Evolutionary conservation across 1,140 invertebrate species (phyloP), one percentile per base, ranked within the genome.

Genomic region (Tetraneura akinire): DNA sequence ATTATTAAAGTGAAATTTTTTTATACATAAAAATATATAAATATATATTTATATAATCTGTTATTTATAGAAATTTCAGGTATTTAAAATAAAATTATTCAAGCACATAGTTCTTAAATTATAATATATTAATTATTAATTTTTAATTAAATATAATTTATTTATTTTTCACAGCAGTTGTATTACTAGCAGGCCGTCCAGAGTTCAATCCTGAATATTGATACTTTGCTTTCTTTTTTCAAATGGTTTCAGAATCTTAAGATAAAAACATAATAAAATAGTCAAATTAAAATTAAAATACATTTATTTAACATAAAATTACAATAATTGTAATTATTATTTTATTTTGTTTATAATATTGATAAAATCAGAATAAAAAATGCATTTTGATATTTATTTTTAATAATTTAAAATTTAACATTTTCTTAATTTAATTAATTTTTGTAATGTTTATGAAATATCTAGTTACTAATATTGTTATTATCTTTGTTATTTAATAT

Each of bases 171-270:
- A 45, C 55, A 45, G 55, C 55, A 60, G 74, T 57, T 78, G 74
- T 60, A 78, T 60, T 78, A 60, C 37, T 78, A 23, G 53, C 55
- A 10, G 93, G 93, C 84, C 93, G 90, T 82, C 92, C 91, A 84
- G 92, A 91, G 83, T 92, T 93, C 87, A 93, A 90, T 81, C 91
- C 91, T 70, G 90, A 90, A 87, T 99, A 99, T 85, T 98, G 96
- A 87, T 99, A 99, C 87, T 99, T 99, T 47, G 97, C 96, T 88
- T 98, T 96, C 88, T 98, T 99, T n/a, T n/a, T 87, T 98, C 97
- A 18, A 96, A 97, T 82, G 97, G 97, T 88, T 98, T 98, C 86
- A 99, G 88, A 84, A 99, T 99, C 92, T 98, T 89, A 88, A 92
- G 81, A 81, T 70, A 51, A 18, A 71, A 11, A 71, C 2, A 71